Conservation (phyloP, 2,888 invertebrate species). For the Miltochrista miniata region DNA sequence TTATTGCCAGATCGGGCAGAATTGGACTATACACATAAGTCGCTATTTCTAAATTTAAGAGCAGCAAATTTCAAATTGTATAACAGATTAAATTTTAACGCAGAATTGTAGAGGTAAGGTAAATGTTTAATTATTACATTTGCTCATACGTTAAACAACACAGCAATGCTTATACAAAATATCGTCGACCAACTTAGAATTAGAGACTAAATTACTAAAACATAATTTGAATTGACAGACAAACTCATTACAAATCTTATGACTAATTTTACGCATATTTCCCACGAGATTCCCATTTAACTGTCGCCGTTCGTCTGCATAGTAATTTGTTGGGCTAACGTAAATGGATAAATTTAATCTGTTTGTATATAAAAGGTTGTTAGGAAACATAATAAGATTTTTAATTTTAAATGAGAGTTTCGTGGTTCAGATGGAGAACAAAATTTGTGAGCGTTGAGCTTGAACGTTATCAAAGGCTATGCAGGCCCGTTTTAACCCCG, state of each 20-base stretch:
- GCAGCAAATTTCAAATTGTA: too few species aligned
- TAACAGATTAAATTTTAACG: too few species aligned
- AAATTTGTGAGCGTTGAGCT: constrained; percentile 49
- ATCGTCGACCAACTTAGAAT: constrained; percentile 13
- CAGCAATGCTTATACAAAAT: neutral
- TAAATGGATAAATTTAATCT: constrained; percentile 44
- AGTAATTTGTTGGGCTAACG: constrained; percentile 38
- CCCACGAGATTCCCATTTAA: constrained; percentile 21
- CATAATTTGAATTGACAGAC: constrained; percentile 19
- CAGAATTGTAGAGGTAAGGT: too few species aligned
- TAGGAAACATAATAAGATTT: constrained; percentile 54
- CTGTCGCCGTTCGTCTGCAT: constrained; percentile 29
- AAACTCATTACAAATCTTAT: constrained; percentile 37
- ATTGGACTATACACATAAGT: too few species aligned
- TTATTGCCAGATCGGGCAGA: too few species aligned
- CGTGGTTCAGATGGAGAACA: constrained; percentile 44
- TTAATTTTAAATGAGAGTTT: constrained; percentile 55
- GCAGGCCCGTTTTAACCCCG: constrained; percentile 52
- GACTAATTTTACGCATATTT: constrained; percentile 29
- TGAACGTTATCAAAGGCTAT: constrained; percentile 58
- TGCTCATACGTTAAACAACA: neutral
- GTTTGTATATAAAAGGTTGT: constrained; percentile 43
- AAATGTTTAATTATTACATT: too few species aligned
- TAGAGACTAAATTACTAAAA: constrained; percentile 24
- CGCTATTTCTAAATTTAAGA: too few species aligned